phyloP scores from a whole-genome alignment of 2,888 invertebrate genomes.

The Scelioninae gen. 2 region DNA sequence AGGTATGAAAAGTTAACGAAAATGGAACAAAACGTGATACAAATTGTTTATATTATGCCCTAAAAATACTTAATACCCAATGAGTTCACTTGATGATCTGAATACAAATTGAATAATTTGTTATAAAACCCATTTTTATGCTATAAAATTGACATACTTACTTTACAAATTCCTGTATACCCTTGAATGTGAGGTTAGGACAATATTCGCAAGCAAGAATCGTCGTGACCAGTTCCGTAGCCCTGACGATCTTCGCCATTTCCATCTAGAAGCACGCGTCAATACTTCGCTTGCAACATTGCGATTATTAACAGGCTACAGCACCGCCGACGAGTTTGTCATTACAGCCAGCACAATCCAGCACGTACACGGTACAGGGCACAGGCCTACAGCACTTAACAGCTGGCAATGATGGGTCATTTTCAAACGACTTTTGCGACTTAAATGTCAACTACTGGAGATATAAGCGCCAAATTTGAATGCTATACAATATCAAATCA shows the following conservation, averaged over 20 bases:
- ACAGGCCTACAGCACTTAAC: constrained; percentile 10
- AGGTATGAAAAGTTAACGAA: constrained; percentile 2
- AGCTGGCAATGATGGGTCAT: constrained; percentile 18
- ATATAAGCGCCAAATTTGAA: background rate
- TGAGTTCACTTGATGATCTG: background rate
- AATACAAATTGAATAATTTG: background rate
- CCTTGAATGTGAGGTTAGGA: constrained; percentile 72
- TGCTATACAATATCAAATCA: background rate
- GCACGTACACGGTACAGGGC: no score
- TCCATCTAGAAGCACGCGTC: constrained; percentile 43
- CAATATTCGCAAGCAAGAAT: constrained; percentile 72
- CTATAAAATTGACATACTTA: constrained; percentile 62
- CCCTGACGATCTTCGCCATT: constrained; percentile 72
- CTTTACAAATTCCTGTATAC: constrained; percentile 73
- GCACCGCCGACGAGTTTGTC: constrained; percentile 3
- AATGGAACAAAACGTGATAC: constrained; percentile 1
- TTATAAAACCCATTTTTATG: background rate
- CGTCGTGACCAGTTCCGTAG: constrained; percentile 65
- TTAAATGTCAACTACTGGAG: background rate
- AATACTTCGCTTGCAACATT: constrained; percentile 35
- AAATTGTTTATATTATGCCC: constrained; percentile 1
- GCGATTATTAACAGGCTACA: constrained; percentile 4
- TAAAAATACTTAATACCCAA: no score
- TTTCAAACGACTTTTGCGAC: background rate
- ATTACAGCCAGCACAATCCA: constrained; percentile 21